Conservation (phyloP, 2,797 vertebrate genomes). For the Fringilla coelebs region DNA sequence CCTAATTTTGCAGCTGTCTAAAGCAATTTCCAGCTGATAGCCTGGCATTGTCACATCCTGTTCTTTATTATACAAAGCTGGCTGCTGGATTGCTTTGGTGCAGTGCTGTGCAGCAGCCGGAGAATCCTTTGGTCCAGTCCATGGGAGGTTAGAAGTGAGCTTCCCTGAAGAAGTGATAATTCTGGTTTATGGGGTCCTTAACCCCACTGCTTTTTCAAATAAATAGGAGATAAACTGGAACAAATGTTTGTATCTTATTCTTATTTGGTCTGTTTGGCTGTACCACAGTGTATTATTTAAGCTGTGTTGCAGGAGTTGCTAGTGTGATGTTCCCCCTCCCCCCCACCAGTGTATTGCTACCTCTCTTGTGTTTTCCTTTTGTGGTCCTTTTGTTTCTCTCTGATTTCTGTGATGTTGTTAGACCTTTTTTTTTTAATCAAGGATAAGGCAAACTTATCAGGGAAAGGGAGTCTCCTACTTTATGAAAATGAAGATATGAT, state of each 20-base stretch:
- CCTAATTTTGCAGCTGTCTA: neutral
- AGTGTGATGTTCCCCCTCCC: neutral
- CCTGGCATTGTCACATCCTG: neutral
- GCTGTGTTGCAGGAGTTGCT: neutral
- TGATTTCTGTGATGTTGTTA: neutral
- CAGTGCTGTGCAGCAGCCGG: neutral
- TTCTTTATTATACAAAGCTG: neutral
- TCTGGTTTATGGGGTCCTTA: neutral
- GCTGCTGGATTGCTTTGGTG: neutral
- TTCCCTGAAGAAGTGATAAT: neutral
- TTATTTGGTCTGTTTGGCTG: neutral
- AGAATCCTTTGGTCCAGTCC: neutral
- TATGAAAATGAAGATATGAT: neutral
- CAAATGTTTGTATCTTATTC: neutral
- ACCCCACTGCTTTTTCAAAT: neutral
- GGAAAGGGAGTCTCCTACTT: neutral
- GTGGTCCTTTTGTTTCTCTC: neutral
- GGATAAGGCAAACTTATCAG: neutral
- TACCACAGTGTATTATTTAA: neutral
- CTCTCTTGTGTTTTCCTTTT: neutral
- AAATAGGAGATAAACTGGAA: neutral
- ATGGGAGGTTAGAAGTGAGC: neutral
- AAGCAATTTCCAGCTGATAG: neutral
- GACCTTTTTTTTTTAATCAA: neutral
- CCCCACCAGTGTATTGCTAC: neutral